Conservation (phyloP, 1,140 invertebrate species). For the Listronotus oregonensis region DNA sequence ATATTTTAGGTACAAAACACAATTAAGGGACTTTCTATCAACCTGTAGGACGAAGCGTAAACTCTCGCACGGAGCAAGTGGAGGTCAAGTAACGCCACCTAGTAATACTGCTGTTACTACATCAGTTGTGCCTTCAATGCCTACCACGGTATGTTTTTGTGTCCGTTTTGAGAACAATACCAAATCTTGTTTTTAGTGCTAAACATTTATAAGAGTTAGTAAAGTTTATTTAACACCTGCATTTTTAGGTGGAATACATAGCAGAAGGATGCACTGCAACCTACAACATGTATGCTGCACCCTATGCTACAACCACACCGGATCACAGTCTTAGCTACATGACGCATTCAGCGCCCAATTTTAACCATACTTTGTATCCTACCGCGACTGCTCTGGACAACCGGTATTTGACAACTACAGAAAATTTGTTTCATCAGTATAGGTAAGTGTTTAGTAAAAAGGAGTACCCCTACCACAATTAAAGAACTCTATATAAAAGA, state of each 20-base stretch:
- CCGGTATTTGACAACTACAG: slow-evolving; percentile 73
- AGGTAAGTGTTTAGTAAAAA: slow-evolving; percentile 21
- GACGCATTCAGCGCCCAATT: slow-evolving; percentile 68
- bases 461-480: too few species aligned
- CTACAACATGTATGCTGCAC: slow-evolving; percentile 82
- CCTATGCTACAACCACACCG: slow-evolving; percentile 72
- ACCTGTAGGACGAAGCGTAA: slow-evolving; percentile 90
- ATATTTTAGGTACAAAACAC: slow-evolving; percentile 76
- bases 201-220: too few species aligned
- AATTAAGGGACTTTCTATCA: slow-evolving; percentile 88
- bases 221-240: too few species aligned
- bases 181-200: too few species aligned
- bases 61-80: slow-evolving; percentile 61
- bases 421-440: slow-evolving; percentile 87
- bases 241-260: slow-evolving; percentile 64
- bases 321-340: slow-evolving; percentile 72
- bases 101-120: slow-evolving; percentile 46
- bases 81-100: slow-evolving; percentile 52
- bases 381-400: slow-evolving; percentile 71
- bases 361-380: slow-evolving; percentile 73
- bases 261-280: slow-evolving; percentile 70
- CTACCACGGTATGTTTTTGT: slow-evolving; percentile 45
- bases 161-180: too few species aligned
- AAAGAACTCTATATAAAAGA: too few species aligned
- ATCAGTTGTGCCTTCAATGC: slow-evolving; percentile 54